phyloP scores from a whole-genome alignment of 2,113 vertebrate species.

The Calidris pygmaea region DNA sequence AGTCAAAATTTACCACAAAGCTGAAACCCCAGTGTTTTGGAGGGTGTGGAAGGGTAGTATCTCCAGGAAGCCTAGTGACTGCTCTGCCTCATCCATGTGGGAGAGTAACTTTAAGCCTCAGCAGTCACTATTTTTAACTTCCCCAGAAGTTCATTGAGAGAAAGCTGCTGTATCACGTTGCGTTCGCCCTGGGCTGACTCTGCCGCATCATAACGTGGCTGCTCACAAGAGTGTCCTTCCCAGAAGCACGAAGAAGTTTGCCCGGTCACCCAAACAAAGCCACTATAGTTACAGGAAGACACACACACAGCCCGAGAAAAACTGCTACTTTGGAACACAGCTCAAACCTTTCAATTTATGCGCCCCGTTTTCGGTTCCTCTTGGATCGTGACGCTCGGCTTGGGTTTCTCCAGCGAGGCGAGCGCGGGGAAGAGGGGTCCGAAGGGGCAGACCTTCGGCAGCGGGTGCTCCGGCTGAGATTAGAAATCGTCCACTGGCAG shows the following conservation, averaged over 20 bases:
- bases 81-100: fast-evolving
- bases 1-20: background rate
- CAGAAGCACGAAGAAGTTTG: background rate
- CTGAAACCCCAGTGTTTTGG: background rate
- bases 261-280: background rate
- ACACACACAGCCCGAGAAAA: background rate
- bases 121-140: background rate
- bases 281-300: background rate
- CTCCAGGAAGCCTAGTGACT: background rate
- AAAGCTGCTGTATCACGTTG: background rate
- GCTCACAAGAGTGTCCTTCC: background rate
- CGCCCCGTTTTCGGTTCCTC: background rate
- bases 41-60: background rate
- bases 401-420: background rate
- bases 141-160: background rate
- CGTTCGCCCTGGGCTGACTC: background rate
- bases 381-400: background rate
- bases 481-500: background rate
- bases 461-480: conserved; percentile 37
- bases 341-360: background rate
- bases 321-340: background rate
- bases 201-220: background rate
- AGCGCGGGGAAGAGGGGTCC: fast-evolving
- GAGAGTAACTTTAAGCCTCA: background rate
- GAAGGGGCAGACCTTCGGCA: background rate